These are phyloP conservation scores for Caenorhabditis plicata DNA, from an alignment of 2,888 invertebrate species.

Conservation along the genomic window DNA sequence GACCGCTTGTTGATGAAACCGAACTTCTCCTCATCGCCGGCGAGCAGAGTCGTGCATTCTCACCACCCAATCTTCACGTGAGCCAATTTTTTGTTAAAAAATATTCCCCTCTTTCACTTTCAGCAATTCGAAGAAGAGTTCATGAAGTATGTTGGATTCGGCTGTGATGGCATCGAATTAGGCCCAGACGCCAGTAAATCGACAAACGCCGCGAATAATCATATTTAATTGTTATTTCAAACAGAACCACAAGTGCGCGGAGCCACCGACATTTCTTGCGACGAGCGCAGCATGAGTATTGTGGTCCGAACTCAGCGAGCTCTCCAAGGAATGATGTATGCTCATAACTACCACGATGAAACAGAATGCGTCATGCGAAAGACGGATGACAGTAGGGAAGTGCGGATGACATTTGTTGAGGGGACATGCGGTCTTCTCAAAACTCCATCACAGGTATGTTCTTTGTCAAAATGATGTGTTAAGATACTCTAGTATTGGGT, in stretches of 20 bases:
- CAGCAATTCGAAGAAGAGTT: slow-evolving; percentile 58
- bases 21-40: slow-evolving; percentile 57
- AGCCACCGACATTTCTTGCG: slow-evolving; percentile 59
- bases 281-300: slow-evolving; percentile 55
- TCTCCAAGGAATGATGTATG: slow-evolving; percentile 60
- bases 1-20: slow-evolving; percentile 53
- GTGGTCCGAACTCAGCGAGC: slow-evolving; percentile 58
- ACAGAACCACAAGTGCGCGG: slow-evolving; percentile 59
- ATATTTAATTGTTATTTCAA: background rate
- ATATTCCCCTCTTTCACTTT: background rate
- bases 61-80: slow-evolving; percentile 52
- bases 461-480: no score
- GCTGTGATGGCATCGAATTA: slow-evolving; percentile 56
- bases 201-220: background rate
- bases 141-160: slow-evolving; percentile 60
- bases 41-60: slow-evolving; percentile 49
- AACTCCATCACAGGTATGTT: slow-evolving; percentile 43
- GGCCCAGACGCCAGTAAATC: slow-evolving; percentile 52
- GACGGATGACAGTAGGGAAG: slow-evolving; percentile 46
- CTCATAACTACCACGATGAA: slow-evolving; percentile 56
- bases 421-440: slow-evolving; percentile 56
- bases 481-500: no score
- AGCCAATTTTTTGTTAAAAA: background rate
- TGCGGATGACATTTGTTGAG: slow-evolving; percentile 54
- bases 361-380: slow-evolving; percentile 48